phyloP scores from a whole-genome alignment of 2,113 vertebrate genomes.

The Cephalopholis sonnerati region DNA sequence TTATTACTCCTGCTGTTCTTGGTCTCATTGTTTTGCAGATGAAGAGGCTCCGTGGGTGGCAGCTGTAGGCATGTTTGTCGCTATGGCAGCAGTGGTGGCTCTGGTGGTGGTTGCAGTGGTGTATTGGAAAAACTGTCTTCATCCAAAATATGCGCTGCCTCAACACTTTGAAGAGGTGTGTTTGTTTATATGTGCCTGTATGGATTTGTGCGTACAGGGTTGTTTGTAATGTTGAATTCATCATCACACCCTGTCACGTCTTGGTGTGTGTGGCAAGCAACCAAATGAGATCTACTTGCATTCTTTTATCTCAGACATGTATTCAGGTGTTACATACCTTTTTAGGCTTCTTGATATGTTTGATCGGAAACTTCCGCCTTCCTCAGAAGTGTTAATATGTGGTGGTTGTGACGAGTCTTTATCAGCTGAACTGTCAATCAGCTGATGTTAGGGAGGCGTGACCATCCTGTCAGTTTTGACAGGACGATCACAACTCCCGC shows the following conservation, averaged over 20 bases:
- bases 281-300: not conserved
- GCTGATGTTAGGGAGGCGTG: no score
- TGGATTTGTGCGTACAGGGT: not conserved
- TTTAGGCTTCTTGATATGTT: no score
- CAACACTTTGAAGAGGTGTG: slow-evolving; percentile 71
- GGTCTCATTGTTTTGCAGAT: slow-evolving; percentile 41
- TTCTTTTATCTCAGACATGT: no score
- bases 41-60: slow-evolving; percentile 57
- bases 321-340: no score
- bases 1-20: not conserved
- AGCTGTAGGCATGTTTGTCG: slow-evolving; percentile 37
- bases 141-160: slow-evolving; percentile 66
- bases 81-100: not conserved
- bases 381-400: no score
- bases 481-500: no score
- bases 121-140: slow-evolving; percentile 62
- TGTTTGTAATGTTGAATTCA: not conserved
- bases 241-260: not conserved
- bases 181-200: not conserved
- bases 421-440: no score
- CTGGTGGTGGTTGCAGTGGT: slow-evolving; percentile 45
- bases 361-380: no score
- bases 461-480: no score
- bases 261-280: no score
- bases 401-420: no score